phyloP scores from a whole-genome alignment of 53 echinoderm and acorn worm species.

The Zoroaster sp. region DNA sequence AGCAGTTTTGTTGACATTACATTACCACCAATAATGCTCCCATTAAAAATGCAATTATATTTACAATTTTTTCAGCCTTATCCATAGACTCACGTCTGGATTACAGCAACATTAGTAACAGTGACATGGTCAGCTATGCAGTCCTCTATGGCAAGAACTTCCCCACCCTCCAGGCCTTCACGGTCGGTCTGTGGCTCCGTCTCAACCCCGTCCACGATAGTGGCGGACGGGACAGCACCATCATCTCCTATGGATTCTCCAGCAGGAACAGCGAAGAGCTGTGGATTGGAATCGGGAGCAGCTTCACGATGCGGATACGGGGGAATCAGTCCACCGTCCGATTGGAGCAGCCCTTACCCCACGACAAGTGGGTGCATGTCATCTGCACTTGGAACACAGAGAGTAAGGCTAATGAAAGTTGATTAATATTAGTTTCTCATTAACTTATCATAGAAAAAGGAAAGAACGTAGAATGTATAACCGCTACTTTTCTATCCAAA shows the following conservation, averaged over 20 bases:
- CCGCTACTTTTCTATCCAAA: too few relatives aligned
- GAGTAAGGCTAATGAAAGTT: conserved; percentile 28
- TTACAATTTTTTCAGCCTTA: conserved; percentile 45
- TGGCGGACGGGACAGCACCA: conserved; percentile 45
- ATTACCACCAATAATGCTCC: neutral
- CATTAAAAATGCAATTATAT: neutral
- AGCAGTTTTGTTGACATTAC: neutral
- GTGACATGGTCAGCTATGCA: conserved; percentile 59
- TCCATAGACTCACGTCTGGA: conserved; percentile 91
- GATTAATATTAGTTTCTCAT: too few relatives aligned
- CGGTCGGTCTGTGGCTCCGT: conserved; percentile 85
- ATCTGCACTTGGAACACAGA: conserved; percentile 64
- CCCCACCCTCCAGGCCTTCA: conserved; percentile 75
- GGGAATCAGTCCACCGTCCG: neutral
- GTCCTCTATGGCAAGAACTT: conserved; percentile 90
- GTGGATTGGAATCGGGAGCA: conserved; percentile 55
- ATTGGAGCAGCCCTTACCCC: conserved; percentile 8
- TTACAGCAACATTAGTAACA: conserved; percentile 34
- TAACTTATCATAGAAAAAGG: too few relatives aligned
- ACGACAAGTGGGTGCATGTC: conserved; percentile 69
- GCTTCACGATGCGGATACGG: conserved; percentile 34
- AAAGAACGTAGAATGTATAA: too few relatives aligned
- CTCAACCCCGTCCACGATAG: conserved; percentile 21
- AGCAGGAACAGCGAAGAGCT: conserved; percentile 50
- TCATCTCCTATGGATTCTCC: conserved; percentile 74